phyloP scores from a whole-genome alignment of 2,113 vertebrate genomes.

The Craseonycteris thonglongyai region DNA sequence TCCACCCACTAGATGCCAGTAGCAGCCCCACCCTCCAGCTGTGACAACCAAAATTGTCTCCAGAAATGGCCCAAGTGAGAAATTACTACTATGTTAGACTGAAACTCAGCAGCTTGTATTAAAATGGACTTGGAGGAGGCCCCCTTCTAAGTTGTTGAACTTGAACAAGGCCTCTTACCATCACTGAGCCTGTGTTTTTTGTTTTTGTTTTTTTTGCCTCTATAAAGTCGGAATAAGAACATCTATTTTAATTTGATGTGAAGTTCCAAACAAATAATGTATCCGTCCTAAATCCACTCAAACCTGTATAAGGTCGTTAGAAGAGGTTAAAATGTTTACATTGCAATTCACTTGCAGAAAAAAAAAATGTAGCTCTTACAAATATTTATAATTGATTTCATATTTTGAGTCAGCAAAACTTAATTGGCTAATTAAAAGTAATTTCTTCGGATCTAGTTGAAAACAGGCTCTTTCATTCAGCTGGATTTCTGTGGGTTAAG shows the following conservation, averaged over 20 bases:
- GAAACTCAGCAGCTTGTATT: background rate
- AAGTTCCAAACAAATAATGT: background rate
- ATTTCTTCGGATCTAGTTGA: slow-evolving; percentile 44
- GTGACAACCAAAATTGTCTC: background rate
- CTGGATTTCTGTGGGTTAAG: background rate
- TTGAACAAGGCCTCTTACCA: background rate
- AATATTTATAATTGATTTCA: background rate
- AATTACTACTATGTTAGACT: background rate
- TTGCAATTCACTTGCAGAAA: background rate
- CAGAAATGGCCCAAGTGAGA: background rate
- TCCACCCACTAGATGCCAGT: background rate
- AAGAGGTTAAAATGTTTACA: background rate
- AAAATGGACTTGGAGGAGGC: background rate
- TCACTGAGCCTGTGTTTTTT: background rate
- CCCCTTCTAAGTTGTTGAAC: background rate
- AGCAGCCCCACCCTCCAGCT: no score
- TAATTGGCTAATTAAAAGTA: slow-evolving; percentile 18
- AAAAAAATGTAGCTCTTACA: background rate
- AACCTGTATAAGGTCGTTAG: background rate
- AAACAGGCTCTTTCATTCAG: background rate
- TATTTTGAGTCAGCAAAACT: slow-evolving; percentile 16
- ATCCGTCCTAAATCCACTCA: background rate
- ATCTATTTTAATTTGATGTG: background rate
- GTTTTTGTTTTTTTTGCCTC: background rate
- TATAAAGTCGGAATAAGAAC: background rate